Evolutionary conservation across 2,797 vertebrate species (phyloP).

Genomic region (Gymnopithys bicolor): DNA sequence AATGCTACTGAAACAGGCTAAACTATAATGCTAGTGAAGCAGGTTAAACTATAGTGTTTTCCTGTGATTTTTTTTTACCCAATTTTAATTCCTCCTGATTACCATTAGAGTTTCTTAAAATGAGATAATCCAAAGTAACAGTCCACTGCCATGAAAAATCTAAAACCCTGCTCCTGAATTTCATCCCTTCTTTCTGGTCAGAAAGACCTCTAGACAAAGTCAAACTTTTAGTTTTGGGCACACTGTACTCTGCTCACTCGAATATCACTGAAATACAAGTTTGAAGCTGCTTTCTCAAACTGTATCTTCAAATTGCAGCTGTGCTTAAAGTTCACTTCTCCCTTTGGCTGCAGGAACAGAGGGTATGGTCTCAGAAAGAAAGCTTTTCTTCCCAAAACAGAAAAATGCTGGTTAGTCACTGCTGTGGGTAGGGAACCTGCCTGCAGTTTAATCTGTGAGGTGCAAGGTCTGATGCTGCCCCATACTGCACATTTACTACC

Average conservation of each 20-base stretch:
- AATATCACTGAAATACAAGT: background rate
- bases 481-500: accelerated
- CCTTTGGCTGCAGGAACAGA: background rate
- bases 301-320: background rate
- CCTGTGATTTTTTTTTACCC: background rate
- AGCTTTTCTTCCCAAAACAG: background rate
- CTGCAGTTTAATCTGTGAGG: background rate
- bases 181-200: background rate
- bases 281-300: background rate
- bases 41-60: background rate
- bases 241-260: background rate
- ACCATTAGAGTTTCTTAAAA: background rate
- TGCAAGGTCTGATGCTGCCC: accelerated
- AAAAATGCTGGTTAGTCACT: background rate
- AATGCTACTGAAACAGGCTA: background rate
- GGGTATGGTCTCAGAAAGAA: background rate
- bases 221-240: background rate
- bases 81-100: background rate
- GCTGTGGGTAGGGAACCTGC: background rate
- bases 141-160: accelerated
- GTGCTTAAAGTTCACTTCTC: background rate
- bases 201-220: background rate
- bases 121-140: background rate
- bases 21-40: background rate
- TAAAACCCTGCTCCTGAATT: background rate